Conservation (phyloP, 2,888 invertebrate species). For the Cephus pygmeus region DNA sequence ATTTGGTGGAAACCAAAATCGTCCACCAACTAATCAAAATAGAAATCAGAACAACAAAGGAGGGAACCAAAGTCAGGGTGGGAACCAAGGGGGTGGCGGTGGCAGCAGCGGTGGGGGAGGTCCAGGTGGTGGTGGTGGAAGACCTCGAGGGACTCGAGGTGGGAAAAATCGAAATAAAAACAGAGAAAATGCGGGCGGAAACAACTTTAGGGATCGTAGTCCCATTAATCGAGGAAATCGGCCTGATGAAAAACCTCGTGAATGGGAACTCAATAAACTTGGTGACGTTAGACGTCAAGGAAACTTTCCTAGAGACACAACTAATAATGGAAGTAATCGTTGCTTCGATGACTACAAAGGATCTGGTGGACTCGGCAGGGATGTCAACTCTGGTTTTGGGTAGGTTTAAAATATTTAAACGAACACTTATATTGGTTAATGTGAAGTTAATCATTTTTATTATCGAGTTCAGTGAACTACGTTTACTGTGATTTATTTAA, state of each 20-base stretch:
- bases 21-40: slow-evolving; percentile 38
- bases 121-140: slow-evolving; percentile 24
- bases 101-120: slow-evolving; percentile 19
- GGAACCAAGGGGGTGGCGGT: slow-evolving; percentile 30
- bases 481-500: neutral
- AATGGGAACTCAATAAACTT: slow-evolving; percentile 53
- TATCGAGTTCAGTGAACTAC: neutral
- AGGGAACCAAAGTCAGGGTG: slow-evolving; percentile 33
- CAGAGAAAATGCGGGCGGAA: slow-evolving; percentile 39
- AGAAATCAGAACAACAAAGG: slow-evolving; percentile 22
- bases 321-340: slow-evolving; percentile 50
- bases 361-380: slow-evolving; percentile 22
- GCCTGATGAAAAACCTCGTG: slow-evolving; percentile 33
- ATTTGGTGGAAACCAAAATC: slow-evolving; percentile 38
- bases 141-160: slow-evolving; percentile 45
- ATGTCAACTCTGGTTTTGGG: neutral
- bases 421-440: neutral
- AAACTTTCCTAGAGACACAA: slow-evolving; percentile 49
- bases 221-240: slow-evolving; percentile 53
- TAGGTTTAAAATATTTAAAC: neutral
- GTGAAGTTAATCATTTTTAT: neutral
- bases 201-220: slow-evolving; percentile 60
- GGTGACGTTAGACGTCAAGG: slow-evolving; percentile 44
- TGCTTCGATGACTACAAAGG: slow-evolving; percentile 54
- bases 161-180: slow-evolving; percentile 57